Base-by-base conservation (phyloP, 2,113 vertebrate species). In the Tringa solitaria region DNA sequence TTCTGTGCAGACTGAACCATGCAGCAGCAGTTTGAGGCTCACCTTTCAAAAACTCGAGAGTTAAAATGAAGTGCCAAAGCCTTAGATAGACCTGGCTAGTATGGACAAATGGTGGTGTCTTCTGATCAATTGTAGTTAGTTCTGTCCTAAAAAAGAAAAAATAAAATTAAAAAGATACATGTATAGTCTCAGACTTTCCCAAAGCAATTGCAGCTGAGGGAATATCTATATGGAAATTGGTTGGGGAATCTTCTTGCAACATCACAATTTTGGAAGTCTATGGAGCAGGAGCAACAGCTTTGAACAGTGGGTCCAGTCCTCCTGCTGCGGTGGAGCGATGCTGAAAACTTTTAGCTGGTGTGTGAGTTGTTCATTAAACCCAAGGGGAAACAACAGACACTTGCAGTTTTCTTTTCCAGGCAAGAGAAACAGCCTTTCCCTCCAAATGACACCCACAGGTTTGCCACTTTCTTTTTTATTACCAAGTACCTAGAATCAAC, bases 401-500 rank as follows among this genome's bases (percentile, higher is more conserved):
- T 54, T 50, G 11, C n/a, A 19, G 8, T 79, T 78, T 74, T 67
- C 13, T 64, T 51, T 77, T 68, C 28, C 39, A 43, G 18, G 18
- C 17, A 50, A 14, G 32, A 30, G 6, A 51, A 51, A 27, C 50
- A 51, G 27, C 27, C 10, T 77, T 65, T 64, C 14, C 41, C 21
- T 50, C 51, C 0, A 0, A 14, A 17, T 24, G 59, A 75, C 13
- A n/a, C 20, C 17, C 45, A 39, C 20, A 39, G 24, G 32, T 59
- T 76, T 79, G 12, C 33, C 48, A 28, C 54, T 57, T 51, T 41
- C 11, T 41, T 41, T 79, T 45, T 74, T 43, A 43, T 33, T 19
- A 57, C n/a, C 59, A 43, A 21, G 23, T 57, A 27, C 0, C 2
- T 46, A 37, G 57, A 74, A 60, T 4, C 5, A 50, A 19, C 14